A percentile compares a stretch with the other conserved stretches of the same genome.
These are phyloP conservation scores for Ormyrus rosae DNA, from an alignment of 2,888 invertebrate genomes.

Conservation along the genomic window DNA sequence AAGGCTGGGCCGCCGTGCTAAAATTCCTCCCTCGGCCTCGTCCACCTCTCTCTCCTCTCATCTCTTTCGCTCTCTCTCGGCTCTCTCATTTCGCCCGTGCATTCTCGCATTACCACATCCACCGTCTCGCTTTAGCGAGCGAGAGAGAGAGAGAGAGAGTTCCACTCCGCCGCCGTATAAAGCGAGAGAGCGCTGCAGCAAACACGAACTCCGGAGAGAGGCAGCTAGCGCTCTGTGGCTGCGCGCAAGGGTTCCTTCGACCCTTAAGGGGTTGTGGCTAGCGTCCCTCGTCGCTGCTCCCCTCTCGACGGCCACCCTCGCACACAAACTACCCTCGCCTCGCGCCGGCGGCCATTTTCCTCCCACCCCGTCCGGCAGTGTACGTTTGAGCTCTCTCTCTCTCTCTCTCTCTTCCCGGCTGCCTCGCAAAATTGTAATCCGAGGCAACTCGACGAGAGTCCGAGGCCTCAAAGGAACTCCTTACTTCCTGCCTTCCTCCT, in stretches of 20 bases:
- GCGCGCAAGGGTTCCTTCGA: slow-evolving; percentile 73
- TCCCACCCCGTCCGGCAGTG: slow-evolving; percentile 64
- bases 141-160: slow-evolving; percentile 55
- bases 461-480: slow-evolving; percentile 66
- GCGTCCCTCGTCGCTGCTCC: slow-evolving; percentile 66
- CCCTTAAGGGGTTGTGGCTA: slow-evolving; percentile 76
- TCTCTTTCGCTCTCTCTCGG: slow-evolving; percentile 56
- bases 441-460: slow-evolving; percentile 62
- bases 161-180: not conserved
- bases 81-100: slow-evolving; percentile 56
- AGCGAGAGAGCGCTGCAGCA: slow-evolving; percentile 35
- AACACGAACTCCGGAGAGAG: slow-evolving; percentile 58
- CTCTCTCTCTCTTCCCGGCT: slow-evolving; percentile 26
- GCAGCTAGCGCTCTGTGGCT: not conserved
- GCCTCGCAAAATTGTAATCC: slow-evolving; percentile 70
- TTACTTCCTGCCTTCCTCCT: slow-evolving; percentile 44
- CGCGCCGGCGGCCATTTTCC: slow-evolving; percentile 75
- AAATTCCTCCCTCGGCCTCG: slow-evolving; percentile 69
- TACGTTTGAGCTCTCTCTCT: slow-evolving; percentile 40
- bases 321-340: slow-evolving; percentile 70
- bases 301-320: slow-evolving; percentile 67
- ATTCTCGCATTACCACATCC: slow-evolving; percentile 57
- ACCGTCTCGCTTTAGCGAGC: slow-evolving; percentile 48
- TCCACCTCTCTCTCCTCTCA: slow-evolving; percentile 56
- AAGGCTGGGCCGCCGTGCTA: slow-evolving; percentile 58